These are phyloP conservation scores for Acanthochromis polyacanthus DNA, from an alignment of 2,113 vertebrate species.

Conservation along the genomic window DNA sequence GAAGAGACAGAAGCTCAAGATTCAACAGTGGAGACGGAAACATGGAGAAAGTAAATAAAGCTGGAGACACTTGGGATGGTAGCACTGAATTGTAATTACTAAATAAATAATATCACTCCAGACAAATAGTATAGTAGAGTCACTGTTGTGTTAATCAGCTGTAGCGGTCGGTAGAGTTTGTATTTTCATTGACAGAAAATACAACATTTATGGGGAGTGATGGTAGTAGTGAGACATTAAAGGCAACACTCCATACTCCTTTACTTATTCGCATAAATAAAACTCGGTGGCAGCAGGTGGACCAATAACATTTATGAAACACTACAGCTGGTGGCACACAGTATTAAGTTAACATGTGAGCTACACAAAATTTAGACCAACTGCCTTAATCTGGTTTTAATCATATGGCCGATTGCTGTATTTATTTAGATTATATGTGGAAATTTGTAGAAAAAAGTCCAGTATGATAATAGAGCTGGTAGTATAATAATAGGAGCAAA, in stretches of 20 bases:
- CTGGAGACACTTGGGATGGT: neutral
- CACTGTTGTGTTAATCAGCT: too few species aligned
- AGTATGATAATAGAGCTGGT: too few species aligned
- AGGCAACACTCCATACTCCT: neutral
- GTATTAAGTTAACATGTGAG: neutral
- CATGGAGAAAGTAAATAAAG: neutral
- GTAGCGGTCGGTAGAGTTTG: neutral
- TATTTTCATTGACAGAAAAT: neutral
- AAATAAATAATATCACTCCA: too few species aligned
- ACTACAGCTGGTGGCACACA: slow-evolving; percentile 9
- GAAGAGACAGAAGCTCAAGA: neutral
- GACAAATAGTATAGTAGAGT: too few species aligned
- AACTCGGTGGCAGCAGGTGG: neutral
- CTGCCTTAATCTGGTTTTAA: too few species aligned
- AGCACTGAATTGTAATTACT: too few species aligned
- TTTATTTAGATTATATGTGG: neutral
- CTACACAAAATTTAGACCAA: too few species aligned
- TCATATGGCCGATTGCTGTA: too few species aligned
- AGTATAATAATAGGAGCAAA: too few species aligned
- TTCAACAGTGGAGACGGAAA: neutral
- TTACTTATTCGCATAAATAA: slow-evolving; percentile 22
- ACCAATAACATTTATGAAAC: slow-evolving; percentile 13
- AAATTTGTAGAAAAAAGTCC: neutral
- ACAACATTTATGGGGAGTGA: neutral
- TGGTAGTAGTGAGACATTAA: neutral